phyloP scores from a whole-genome alignment of 1,140 invertebrate genomes.

The Globodera ellingtonae region DNA sequence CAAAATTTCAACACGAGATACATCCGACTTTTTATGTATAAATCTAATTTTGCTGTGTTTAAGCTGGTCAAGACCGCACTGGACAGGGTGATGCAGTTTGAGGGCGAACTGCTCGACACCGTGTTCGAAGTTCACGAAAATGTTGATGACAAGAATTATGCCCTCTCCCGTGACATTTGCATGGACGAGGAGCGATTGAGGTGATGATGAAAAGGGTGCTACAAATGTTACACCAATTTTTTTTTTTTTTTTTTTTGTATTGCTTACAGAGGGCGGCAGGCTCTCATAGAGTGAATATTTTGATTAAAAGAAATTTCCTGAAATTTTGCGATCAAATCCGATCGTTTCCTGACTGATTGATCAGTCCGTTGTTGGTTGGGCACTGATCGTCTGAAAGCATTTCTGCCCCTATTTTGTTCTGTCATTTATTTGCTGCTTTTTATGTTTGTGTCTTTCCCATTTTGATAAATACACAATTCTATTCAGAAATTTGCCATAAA shows the following conservation, averaged over 20 bases:
- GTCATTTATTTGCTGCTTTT: background rate
- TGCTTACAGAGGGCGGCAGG: no score
- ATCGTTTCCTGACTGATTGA: background rate
- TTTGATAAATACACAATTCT: background rate
- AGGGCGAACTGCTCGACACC: background rate
- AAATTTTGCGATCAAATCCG: no score
- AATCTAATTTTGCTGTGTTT: constrained; percentile 6
- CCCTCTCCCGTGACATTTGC: background rate
- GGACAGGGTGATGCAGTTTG: constrained; percentile 29
- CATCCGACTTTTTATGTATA: no score
- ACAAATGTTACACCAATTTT: no score
- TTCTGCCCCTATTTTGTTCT: background rate
- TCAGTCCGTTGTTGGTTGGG: background rate
- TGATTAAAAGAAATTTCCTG: no score
- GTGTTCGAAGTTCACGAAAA: background rate
- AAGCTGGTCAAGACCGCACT: constrained; percentile 24
- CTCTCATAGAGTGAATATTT: no score
- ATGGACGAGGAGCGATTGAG: background rate
- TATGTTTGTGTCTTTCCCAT: background rate
- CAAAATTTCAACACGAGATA: no score
- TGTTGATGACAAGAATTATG: background rate
- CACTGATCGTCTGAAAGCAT: no score
- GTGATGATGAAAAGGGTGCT: background rate
- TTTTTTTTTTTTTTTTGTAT: no score
- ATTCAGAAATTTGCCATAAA: background rate